These are phyloP conservation scores for Actenoides hombroni DNA, from an alignment of 2,113 vertebrate species.

Conservation along the genomic window DNA sequence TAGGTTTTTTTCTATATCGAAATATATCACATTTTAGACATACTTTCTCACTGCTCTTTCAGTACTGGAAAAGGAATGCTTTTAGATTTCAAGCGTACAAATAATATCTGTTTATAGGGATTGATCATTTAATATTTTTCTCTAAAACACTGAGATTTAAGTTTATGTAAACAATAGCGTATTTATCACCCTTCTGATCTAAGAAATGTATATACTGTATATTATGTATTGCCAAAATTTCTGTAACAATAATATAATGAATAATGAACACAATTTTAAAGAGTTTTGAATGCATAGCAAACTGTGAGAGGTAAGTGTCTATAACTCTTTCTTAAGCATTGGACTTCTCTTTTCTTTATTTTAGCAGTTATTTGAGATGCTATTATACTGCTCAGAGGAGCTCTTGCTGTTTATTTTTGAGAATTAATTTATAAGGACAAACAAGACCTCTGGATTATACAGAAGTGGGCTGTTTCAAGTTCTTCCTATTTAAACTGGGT, in stretches of 20 bases:
- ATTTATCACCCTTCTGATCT: not conserved
- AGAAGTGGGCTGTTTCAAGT: not conserved
- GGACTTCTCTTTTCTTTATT: not conserved
- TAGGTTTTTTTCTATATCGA: not conserved
- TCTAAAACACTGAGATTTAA: not conserved
- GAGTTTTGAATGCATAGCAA: not conserved
- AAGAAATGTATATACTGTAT: not conserved
- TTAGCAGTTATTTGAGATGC: not conserved
- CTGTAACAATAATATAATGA: not conserved
- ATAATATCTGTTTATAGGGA: not conserved
- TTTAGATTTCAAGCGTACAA: not conserved
- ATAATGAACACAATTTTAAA: not conserved
- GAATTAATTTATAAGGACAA: not conserved
- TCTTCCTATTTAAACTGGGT: not conserved
- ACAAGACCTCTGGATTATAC: not conserved
- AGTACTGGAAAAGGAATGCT: not conserved
- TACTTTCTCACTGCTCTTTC: not conserved
- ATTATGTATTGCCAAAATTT: not conserved
- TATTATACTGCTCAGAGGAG: not conserved
- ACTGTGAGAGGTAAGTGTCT: not conserved
- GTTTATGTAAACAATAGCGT: not conserved
- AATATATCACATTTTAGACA: not conserved
- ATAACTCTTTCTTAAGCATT: not conserved
- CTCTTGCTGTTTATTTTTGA: not conserved
- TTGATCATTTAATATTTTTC: not conserved